These are phyloP conservation scores for Eupithecia pulchellata DNA, from an alignment of 2,888 invertebrate genomes.

Conservation along the genomic window DNA sequence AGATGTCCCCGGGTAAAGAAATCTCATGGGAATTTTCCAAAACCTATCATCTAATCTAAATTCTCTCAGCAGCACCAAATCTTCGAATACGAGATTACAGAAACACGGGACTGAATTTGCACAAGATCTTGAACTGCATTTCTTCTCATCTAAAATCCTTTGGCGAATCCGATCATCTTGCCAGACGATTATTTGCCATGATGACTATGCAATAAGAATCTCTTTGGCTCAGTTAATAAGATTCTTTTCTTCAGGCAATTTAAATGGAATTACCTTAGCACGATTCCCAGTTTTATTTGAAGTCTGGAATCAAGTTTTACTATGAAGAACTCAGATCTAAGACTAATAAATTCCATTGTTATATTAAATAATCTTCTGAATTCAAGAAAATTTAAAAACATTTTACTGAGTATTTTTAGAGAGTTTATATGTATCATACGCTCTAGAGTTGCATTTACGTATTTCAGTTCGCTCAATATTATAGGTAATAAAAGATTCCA, in stretches of 20 bases:
- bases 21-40: too few relatives aligned
- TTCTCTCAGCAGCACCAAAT: neutral
- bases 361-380: neutral
- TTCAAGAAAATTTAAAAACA: too few relatives aligned
- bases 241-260: neutral
- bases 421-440: neutral
- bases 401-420: neutral
- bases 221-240: neutral
- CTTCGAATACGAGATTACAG: neutral
- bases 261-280: neutral
- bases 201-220: neutral
- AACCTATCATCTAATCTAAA: neutral
- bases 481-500: too few relatives aligned
- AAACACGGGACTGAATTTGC: neutral
- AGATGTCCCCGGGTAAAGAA: too few relatives aligned
- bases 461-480: neutral
- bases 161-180: neutral
- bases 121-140: neutral
- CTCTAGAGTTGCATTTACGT: neutral
- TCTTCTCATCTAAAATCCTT: neutral
- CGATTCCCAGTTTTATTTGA: neutral
- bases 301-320: neutral
- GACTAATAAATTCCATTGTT: neutral
- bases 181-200: neutral
- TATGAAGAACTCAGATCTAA: neutral